Percentiles rank a stretch among this genome's conserved stretches.
These are phyloP conservation scores for Limnodromus scolopaceus DNA, from an alignment of 2,797 vertebrate genomes.

Conservation along the genomic window DNA sequence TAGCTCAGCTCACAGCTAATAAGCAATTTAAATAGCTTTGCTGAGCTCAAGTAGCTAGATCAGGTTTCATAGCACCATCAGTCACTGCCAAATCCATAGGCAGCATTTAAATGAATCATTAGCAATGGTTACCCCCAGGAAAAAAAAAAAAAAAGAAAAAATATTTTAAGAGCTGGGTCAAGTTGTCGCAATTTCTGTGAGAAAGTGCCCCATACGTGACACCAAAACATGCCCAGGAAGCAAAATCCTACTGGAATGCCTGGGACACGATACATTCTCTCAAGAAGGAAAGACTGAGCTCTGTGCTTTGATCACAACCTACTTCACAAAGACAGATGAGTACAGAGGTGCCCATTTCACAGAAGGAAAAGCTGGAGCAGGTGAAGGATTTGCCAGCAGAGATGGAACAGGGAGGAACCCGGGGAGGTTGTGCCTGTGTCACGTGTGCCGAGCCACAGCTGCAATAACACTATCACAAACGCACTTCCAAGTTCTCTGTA, in stretches of 20 bases:
- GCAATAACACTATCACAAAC: background rate
- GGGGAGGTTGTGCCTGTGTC: background rate
- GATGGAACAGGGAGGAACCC: background rate
- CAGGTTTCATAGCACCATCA: conserved; percentile 59
- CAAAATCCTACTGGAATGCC: background rate
- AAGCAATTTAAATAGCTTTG: conserved; percentile 68
- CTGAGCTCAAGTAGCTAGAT: conserved; percentile 53
- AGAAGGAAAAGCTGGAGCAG: background rate
- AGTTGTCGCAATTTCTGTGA: background rate
- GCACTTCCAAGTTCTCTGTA: background rate
- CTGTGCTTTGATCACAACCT: background rate
- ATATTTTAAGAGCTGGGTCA: background rate
- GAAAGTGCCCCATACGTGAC: background rate
- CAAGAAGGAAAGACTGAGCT: background rate
- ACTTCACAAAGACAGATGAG: background rate
- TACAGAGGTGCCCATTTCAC: background rate
- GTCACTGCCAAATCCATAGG: conserved; percentile 60
- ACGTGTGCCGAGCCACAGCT: background rate
- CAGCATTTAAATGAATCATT: conserved; percentile 52
- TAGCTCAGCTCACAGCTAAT: conserved; percentile 59
- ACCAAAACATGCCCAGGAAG: background rate
- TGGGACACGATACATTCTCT: background rate
- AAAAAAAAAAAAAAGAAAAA: background rate
- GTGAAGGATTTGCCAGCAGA: background rate
- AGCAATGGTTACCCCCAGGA: background rate